Evolutionary conservation across 1,140 invertebrate genomes (phyloP), one percentile per base, ranked within the genome.

Genomic region (Araneus ventricosus): DNA sequence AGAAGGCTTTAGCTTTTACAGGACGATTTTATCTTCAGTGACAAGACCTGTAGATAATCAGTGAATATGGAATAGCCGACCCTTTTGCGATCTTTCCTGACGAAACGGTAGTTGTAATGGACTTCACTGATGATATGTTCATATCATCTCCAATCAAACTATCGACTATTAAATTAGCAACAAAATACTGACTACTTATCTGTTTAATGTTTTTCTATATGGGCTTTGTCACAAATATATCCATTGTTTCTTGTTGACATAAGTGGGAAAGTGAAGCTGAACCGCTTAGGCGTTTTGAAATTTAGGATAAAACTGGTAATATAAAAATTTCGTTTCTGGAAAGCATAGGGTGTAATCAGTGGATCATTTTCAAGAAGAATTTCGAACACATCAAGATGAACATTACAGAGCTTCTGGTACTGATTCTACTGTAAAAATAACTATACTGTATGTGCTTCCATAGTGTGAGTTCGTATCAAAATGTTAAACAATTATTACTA

Each of bases 331-430:
- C n/a, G 34, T 75, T 75, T 37, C 34, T 75, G 70, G 17, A 75
- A 75, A 75, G 70, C 34, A 30, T 6, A 75, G 30, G 5, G 4
- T 34, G 70, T 75, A 75, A 30, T 37, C 30, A 30, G 17, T 75
- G 27, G 67, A 75, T 34, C 70, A 34, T 75, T 75, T 75, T 20
- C 30, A 17, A 20, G 14, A 14, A 0, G 30, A 75, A 63, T 63
- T 24, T 63, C n/a, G 20, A n/a, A 63, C 59, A 63, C 59, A 75
- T 75, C 27, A 75, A 10, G 30, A 37, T 75, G 14, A 75, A 37
- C 59, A n/a, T 63, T 63, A 63, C 70, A 75, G 70, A 75, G 70
- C 70, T 75, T 75, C 70, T 75, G 70, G 70, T 75, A 75, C 30
- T 75, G 70, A 75, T 75, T 75, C 27, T 37, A 75, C 30, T 75